These are phyloP conservation scores for Habropoda laboriosa DNA, from an alignment of 1,140 invertebrate genomes.

Conservation along the genomic window DNA sequence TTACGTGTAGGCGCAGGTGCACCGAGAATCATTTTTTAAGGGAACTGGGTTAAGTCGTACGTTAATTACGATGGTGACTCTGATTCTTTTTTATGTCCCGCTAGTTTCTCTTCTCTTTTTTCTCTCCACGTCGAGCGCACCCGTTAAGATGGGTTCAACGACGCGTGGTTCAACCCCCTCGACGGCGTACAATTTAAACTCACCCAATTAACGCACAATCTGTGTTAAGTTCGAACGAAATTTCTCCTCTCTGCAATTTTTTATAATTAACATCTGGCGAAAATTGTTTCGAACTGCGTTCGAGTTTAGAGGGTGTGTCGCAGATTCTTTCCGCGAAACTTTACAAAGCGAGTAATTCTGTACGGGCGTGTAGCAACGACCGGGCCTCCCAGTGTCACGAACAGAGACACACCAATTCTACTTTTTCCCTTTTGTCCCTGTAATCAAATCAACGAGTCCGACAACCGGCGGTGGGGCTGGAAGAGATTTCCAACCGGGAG, in stretches of 20 bases:
- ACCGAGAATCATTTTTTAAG: not conserved
- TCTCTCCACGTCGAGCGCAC: not conserved
- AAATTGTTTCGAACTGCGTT: not conserved
- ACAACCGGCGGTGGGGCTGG: not conserved
- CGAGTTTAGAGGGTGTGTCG: not conserved
- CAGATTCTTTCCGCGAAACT: not conserved
- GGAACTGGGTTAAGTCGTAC: not conserved
- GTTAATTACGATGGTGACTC: slow-evolving; percentile 15
- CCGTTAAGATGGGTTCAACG: not conserved
- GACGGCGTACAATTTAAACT: not conserved
- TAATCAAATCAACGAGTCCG: not conserved
- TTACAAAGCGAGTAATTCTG: not conserved
- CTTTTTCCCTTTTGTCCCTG: not conserved
- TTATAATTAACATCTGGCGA: not conserved
- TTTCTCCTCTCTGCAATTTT: not conserved
- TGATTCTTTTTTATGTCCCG: not conserved
- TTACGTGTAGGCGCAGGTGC: not conserved
- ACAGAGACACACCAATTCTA: slow-evolving; percentile 2
- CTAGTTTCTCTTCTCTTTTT: not conserved
- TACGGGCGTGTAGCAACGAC: too few relatives aligned
- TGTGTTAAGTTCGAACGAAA: not conserved
- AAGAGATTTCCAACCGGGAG: not conserved
- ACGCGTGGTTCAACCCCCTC: not conserved
- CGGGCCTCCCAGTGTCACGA: not conserved
- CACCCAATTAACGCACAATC: not conserved